Percentiles rank a stretch among this genome's conserved stretches.
Conservation (phyloP, 2,113 vertebrate genomes). For the Catharus fuscescens region DNA sequence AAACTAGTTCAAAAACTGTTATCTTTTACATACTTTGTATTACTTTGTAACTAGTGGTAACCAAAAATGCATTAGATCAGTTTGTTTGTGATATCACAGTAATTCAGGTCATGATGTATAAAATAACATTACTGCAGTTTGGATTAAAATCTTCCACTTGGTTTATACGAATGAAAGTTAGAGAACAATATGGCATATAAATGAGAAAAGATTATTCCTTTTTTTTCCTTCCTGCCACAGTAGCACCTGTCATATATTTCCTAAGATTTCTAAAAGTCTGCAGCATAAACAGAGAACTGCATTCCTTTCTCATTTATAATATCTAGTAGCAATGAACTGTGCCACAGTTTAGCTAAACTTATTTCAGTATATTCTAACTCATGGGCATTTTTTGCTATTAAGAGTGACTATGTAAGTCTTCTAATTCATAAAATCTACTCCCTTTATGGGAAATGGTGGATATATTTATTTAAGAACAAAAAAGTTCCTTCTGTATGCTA, state of each 20-base stretch:
- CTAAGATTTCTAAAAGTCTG: conserved; percentile 10
- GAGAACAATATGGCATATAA: not conserved
- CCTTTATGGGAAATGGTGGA: not conserved
- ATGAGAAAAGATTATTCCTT: not conserved
- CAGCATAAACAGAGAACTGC: not conserved
- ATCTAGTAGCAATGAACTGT: not conserved
- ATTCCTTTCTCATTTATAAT: not conserved
- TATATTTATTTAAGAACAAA: not conserved
- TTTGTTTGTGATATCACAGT: not conserved
- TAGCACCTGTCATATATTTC: not conserved
- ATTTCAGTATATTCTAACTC: not conserved
- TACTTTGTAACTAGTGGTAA: not conserved
- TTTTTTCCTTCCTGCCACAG: not conserved
- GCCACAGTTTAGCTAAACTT: not conserved
- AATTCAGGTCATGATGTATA: not conserved
- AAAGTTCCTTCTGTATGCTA: not conserved
- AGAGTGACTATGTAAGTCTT: not conserved
- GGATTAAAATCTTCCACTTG: conserved; percentile 19
- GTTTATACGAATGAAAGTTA: not conserved
- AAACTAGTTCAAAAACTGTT: not conserved
- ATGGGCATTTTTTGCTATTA: not conserved
- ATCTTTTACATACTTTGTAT: not conserved
- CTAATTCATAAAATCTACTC: not conserved
- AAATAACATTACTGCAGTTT: not conserved
- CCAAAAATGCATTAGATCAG: not conserved